phyloP scores from a whole-genome alignment of 92 coral and sea anemone species.

The Parazoanthus swiftii region DNA sequence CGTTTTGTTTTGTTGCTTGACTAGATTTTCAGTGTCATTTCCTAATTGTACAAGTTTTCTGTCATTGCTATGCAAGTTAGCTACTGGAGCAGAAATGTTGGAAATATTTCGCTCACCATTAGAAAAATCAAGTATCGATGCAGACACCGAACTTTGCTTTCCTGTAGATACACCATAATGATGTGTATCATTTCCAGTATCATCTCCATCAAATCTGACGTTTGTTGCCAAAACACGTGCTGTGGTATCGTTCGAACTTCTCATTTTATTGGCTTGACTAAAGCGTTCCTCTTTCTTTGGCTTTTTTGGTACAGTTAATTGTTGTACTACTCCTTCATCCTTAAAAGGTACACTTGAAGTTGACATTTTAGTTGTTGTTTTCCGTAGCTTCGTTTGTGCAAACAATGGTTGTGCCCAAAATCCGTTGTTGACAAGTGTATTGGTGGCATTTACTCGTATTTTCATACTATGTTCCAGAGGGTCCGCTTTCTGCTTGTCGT shows the following conservation, averaged over 20 bases:
- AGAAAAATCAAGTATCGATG: not conserved
- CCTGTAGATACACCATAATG: not conserved
- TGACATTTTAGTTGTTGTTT: not conserved
- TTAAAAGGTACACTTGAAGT: not conserved
- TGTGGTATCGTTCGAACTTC: not conserved
- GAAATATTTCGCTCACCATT: not conserved
- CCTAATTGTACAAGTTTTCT: not conserved
- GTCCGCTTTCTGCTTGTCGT: not conserved
- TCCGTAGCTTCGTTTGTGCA: not conserved
- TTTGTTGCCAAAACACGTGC: conserved; percentile 1
- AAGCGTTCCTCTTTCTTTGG: not conserved
- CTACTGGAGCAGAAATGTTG: not conserved
- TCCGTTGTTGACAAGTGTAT: not conserved
- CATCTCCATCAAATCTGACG: not conserved
- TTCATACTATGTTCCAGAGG: not conserved
- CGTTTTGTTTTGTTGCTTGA: not conserved
- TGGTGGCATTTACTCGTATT: not conserved
- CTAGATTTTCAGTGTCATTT: not conserved
- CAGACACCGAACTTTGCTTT: not conserved
- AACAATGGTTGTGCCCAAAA: not conserved
- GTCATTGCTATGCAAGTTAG: not conserved
- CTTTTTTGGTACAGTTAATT: not conserved
- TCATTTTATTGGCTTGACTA: not conserved
- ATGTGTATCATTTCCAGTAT: not conserved
- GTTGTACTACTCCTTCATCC: not conserved